Percentiles rank a stretch among this genome's conserved stretches.
Conservation (phyloP, 2,888 invertebrate species). For the Trilocha varians region DNA sequence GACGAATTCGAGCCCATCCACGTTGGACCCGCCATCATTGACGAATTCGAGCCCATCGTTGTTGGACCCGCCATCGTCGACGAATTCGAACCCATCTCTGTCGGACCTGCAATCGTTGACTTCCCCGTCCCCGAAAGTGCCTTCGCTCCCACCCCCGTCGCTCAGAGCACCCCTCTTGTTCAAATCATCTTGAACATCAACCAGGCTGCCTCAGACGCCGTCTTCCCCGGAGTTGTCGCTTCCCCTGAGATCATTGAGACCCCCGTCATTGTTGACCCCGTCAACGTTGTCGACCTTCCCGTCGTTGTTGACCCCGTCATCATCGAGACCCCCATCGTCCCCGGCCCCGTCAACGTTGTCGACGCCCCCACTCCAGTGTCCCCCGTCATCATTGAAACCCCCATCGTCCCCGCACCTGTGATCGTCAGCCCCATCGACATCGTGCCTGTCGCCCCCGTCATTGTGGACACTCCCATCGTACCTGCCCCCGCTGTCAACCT, state of each 20-base stretch:
- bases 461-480: slow-evolving; percentile 24
- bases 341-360: slow-evolving; percentile 10
- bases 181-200: no score
- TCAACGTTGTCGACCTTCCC: slow-evolving; percentile 15
- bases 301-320: slow-evolving; percentile 33
- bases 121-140: slow-evolving; percentile 2
- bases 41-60: slow-evolving; percentile 12
- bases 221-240: no score
- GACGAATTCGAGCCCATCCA: slow-evolving; percentile 11
- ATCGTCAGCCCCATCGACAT: no score
- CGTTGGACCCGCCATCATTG: slow-evolving; percentile 8
- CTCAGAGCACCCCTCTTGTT: slow-evolving; percentile 8
- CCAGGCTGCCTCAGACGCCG: slow-evolving; percentile 5
- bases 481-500: slow-evolving; percentile 28
- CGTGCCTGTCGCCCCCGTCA: no score
- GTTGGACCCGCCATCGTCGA: slow-evolving; percentile 16
- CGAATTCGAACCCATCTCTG: slow-evolving; percentile 13
- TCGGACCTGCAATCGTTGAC: slow-evolving; percentile 16
- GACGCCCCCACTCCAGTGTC: slow-evolving; percentile 10
- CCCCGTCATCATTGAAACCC: slow-evolving; percentile 9
- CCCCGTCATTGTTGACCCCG: slow-evolving; percentile 9
- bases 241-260: slow-evolving; percentile 11
- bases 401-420: slow-evolving; percentile 7
- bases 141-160: slow-evolving; percentile 9
- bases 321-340: slow-evolving; percentile 23